Evolutionary conservation across 2,113 vertebrate species (phyloP), one percentile per base, ranked within the genome.

Genomic region (Athene noctua): DNA sequence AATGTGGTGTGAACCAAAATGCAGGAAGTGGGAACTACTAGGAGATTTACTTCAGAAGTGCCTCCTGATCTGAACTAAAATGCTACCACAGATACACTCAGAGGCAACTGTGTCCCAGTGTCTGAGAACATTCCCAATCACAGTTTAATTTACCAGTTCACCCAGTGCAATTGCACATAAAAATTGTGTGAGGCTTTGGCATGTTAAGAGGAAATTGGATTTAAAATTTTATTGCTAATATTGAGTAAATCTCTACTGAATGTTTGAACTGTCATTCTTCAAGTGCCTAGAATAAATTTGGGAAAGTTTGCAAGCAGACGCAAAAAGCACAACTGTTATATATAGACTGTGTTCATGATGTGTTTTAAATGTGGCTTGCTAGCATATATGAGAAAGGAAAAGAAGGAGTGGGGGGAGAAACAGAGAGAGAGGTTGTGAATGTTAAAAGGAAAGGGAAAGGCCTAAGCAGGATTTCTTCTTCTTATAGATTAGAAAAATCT

Each of bases 141-240:
- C 58, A 66, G 78, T 73, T 88, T 94, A 82, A 93, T 94, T 96
- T 93, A 85, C 90, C 70, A 83, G 88, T 92, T 95, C 81, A 86
- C 32, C 54, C 90, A 90, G 85, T 86, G 94, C 71, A 88, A 59
- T 40, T 95, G 51, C 67, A 96, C 75, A 67, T 77, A 83, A 92
- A 93, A 83, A 73, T 59, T 66, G 55, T 88, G 75, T 59, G 67
- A 96, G 71, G 32, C 22, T 94, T 80, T 86, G 66, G 78, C 63
- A 94, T 62, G n/a, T 20, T 83, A 85, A 90, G 42, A 55, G 70
- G 81, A 96, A 96, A 93, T 77, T 80, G 2, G 42, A 74, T 90
- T 96, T 93, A 74, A 86, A 88, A 73, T 94, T 88, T 94, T 94
- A 63, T 95, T 92, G 71, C 71, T 94, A 78, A 94, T 94, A 74